Evolutionary conservation across 2,797 vertebrate genomes (phyloP), one percentile per base, ranked within the genome.

Genomic region (Margarornis squamiger): DNA sequence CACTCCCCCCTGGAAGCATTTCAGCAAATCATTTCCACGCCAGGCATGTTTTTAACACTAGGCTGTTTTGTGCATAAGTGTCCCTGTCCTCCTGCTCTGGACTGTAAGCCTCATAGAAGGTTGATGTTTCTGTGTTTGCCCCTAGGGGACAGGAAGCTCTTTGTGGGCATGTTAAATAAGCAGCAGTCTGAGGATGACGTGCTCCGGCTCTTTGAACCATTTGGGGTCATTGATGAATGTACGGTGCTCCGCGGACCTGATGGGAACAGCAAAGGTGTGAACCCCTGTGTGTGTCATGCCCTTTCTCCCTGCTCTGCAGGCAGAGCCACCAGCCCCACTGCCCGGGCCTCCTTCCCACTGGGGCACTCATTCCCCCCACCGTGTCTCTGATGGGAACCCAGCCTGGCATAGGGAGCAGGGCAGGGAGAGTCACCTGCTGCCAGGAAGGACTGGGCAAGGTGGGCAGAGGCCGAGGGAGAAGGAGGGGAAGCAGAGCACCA

Each of bases 71-170:
- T 90, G 57, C 76, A 46, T 9, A 21, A 76, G 86, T 54, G 72
- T 72, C 88, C 62, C 48, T 51, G 2, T 62, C 43, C 67, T 89
- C 52, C 55, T 59, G 49, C 86, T 88, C 54, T 65, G 67, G 87
- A 86, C 83, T 72, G 36, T 27, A 58, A 87, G 82, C 93, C 92
- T 94, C 92, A 88, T 91, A 84, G 92, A 88, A 97, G 96, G 97
- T 96, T 97, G 96, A 96, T 95, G 97, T 97, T 85, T 97, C 97
- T 94, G 75, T 97, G 97, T 97, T 98, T 98, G 97, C 98, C 98
- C 98, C 95, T 98, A 99, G 99, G 99, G 98, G 99, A 99, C 98
- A 99, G 99, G 98, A 99, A 99, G 98, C 98, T 99, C 98, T 99
- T 99, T 95, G 99, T 99, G 87, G 99, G 99, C 94, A 99, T 99